Conservation (phyloP, 2,797 vertebrate species). For the Acanthurus leucopareius region DNA sequence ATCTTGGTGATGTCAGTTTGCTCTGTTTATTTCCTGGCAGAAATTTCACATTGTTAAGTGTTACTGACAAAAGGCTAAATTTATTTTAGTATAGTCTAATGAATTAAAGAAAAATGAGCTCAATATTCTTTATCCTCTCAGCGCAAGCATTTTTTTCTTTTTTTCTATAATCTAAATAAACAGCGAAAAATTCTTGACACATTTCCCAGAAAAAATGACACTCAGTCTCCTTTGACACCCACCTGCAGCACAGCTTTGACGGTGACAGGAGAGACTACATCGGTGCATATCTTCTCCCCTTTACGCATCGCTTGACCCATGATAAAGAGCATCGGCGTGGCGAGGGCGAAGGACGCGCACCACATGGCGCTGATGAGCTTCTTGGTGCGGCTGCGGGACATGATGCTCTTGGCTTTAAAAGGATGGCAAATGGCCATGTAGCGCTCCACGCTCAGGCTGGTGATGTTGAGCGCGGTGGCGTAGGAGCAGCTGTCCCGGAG, state of each 20-base stretch:
- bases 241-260: constrained; percentile 95
- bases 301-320: constrained; percentile 91
- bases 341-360: constrained; percentile 92
- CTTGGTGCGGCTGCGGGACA: constrained; percentile 97
- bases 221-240: constrained; percentile 57
- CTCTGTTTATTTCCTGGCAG: constrained; percentile 13
- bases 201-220: background rate
- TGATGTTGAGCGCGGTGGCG: constrained; percentile 95
- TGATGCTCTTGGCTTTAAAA: constrained; percentile 97
- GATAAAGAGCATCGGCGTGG: constrained; percentile 93
- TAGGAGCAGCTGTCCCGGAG: constrained; percentile 95
- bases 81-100: background rate
- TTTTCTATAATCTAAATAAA: background rate
- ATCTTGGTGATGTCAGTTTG: background rate
- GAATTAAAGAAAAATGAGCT: background rate
- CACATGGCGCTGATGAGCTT: constrained; percentile 96
- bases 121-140: too few species aligned
- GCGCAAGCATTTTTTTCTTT: background rate
- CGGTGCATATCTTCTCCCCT: constrained; percentile 90
- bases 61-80: background rate
- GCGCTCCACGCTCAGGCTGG: constrained; percentile 95
- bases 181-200: background rate
- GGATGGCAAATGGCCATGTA: constrained; percentile 99
- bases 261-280: constrained; percentile 84
- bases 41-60: background rate